Base-by-base conservation (phyloP, 2,797 vertebrate species). In the Cercopithecus hamlyni region DNA sequence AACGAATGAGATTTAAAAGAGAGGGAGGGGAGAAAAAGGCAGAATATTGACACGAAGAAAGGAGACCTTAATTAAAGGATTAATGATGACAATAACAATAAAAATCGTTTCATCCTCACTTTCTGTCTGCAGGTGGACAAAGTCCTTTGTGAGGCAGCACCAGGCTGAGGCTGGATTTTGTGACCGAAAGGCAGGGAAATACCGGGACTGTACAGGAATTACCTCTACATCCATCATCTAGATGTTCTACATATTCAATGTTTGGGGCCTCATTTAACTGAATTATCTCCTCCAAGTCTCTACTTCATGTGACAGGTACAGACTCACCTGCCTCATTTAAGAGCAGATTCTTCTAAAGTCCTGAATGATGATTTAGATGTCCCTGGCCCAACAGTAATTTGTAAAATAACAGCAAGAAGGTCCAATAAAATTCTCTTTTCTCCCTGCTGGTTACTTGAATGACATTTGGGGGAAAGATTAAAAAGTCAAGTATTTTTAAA, bases 41-140 rank as follows among this genome's bases (percentile, higher is more conserved):
- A 1, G 77, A 75, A 96, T 94, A 80, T 96, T 97, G 95, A 98
- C 96, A 98, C 20, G 85, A 97, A 98, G 98, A 95, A 97, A 97
- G 98, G 97, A 98, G 80, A 97, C 92, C 90, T 97, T 98, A 98
- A 98, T 98, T 95, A 98, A 98, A 98, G 83, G 97, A 98, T 97
- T 96, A 97, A 98, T 96, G 95, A 90, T 96, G 97, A 98, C 91
- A 97, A 97, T 97, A 97, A 96, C 97, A 97, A 96, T 97, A 97
- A 97, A 97, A 97, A 87, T 91, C 2, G 5, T 94, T 94, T 85
- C 95, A 36, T 90, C 52, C 41, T 97, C 86, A 90, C 73, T 97
- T 86, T 94, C 79, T 61, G 39, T 64, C 75, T 89, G 90, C 45
- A 75, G 85, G 61, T 75, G 79, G 48, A 97, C 81, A 80, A 92